Conservation (phyloP, 2,113 vertebrate genomes). For the Vulpes lagopus region DNA sequence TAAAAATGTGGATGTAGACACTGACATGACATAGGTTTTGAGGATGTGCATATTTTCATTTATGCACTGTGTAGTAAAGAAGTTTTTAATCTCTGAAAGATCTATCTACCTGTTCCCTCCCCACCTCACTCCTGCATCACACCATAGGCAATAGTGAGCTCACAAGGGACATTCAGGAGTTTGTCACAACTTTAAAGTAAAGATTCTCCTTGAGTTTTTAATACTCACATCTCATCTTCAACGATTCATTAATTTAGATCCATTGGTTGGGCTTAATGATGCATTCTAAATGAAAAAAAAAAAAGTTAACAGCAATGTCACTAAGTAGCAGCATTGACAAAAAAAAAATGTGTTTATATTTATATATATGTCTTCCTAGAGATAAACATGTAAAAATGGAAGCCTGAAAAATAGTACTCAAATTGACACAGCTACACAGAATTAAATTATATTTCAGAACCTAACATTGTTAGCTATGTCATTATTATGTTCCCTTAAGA, state of each 20-base stretch:
- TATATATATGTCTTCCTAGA: background rate
- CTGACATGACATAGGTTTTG: background rate
- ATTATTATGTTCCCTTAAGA: background rate
- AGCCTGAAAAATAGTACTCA: background rate
- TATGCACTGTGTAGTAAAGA: background rate
- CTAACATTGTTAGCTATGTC: background rate
- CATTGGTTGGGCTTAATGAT: conserved; percentile 67
- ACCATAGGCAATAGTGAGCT: background rate
- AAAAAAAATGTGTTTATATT: background rate
- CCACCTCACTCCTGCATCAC: background rate
- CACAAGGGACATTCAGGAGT: background rate
- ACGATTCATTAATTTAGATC: conserved; percentile 69
- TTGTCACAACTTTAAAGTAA: background rate
- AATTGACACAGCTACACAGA: background rate
- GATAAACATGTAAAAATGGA: conserved; percentile 11
- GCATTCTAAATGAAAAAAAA: conserved; percentile 63
- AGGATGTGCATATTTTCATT: background rate
- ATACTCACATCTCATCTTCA: conserved; percentile 75
- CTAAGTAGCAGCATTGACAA: background rate
- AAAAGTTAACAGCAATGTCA: background rate
- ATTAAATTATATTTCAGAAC: background rate
- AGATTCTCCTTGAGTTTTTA: background rate
- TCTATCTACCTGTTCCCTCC: background rate
- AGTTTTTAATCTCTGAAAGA: background rate
- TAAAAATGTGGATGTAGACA: background rate